Conservation (phyloP, 2,888 invertebrate genomes). For the Sesamia inferens region DNA sequence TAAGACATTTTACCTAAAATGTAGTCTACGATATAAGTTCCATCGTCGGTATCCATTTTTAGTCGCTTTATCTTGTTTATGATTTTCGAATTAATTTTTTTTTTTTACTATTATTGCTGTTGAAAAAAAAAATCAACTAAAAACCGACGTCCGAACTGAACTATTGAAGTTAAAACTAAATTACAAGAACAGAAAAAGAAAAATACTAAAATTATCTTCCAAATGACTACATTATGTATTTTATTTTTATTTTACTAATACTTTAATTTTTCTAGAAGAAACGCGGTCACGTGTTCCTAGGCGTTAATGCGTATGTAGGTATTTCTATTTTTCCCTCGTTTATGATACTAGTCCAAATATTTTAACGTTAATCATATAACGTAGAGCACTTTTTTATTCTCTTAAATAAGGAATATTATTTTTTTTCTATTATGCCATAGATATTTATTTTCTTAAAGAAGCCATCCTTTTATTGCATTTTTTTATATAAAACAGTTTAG, state of each 20-base stretch:
- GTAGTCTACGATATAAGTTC: constrained; percentile 56
- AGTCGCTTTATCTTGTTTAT: background rate
- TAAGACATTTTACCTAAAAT: constrained; percentile 72
- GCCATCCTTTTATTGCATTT: background rate
- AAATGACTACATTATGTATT: constrained; percentile 24
- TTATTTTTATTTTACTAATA: constrained; percentile 1
- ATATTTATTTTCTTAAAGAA: background rate
- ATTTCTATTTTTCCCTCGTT: background rate
- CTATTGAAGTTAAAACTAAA: constrained; percentile 34
- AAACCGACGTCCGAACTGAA: constrained; percentile 42
- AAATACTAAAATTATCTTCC: constrained; percentile 6
- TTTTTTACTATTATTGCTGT: background rate
- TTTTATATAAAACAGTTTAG: background rate
- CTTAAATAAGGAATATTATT: background rate
- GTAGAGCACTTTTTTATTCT: too few relatives aligned
- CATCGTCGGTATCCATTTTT: constrained; percentile 24
- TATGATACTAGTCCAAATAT: background rate
- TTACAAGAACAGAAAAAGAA: constrained; percentile 2
- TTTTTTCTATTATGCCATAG: background rate
- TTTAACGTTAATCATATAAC: background rate
- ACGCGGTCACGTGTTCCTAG: background rate
- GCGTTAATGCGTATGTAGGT: background rate
- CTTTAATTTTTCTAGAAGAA: constrained; percentile 12
- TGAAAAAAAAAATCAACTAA: constrained; percentile 13
- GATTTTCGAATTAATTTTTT: background rate